phyloP scores from a whole-genome alignment of 1,140 invertebrate genomes.

The Bombus sibiricus region DNA sequence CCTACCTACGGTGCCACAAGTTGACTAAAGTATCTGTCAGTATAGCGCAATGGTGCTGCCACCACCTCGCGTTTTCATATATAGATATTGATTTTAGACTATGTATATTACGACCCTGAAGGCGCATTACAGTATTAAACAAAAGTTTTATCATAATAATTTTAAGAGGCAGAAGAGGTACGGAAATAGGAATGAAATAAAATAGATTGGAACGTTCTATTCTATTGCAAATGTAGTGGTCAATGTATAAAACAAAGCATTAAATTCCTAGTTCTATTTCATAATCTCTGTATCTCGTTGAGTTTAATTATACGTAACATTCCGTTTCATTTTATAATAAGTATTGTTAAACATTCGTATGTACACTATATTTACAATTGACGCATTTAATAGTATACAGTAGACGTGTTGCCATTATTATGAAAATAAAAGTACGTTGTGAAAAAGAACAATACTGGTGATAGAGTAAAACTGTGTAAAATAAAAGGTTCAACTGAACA shows the following conservation, averaged over 20 bases:
- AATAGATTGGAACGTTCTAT: not conserved
- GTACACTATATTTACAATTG: conserved; percentile 45
- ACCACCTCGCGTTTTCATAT: conserved; percentile 36
- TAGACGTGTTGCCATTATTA: not conserved
- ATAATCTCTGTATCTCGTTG: not conserved
- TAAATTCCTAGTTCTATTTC: not conserved
- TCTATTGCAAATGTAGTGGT: not conserved
- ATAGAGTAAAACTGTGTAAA: not conserved
- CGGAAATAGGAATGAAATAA: not conserved
- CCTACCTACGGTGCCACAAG: conserved; percentile 45
- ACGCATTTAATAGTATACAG: not conserved
- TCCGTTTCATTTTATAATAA: not conserved
- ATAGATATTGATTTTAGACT: conserved; percentile 69
- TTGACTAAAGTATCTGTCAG: conserved; percentile 60
- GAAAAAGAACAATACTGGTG: conserved; percentile 19
- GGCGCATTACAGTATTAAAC: not conserved
- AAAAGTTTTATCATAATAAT: not conserved
- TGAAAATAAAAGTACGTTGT: conserved; percentile 5
- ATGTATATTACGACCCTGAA: conserved; percentile 63
- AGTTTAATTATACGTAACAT: not conserved
- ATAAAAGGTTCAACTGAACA: too few relatives aligned
- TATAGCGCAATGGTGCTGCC: conserved; percentile 56
- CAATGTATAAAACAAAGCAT: not conserved
- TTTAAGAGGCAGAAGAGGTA: not conserved
- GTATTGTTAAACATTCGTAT: not conserved